Conservation (phyloP, 2,888 invertebrate genomes). For the Plutella xylostella region DNA sequence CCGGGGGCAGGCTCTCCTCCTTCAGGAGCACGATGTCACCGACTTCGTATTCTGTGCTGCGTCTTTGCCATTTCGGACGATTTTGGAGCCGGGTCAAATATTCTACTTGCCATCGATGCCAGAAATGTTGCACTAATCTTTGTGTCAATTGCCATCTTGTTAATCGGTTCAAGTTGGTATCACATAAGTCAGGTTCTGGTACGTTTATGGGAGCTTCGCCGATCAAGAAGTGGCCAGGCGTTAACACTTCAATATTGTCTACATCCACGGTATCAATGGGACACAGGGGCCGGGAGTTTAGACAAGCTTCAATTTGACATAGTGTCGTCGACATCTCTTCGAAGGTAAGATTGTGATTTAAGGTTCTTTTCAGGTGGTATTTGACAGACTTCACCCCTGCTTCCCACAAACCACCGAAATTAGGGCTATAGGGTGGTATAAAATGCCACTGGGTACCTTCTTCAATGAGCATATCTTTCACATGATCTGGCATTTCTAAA, state of each 20-base stretch:
- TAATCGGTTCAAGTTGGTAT: conserved; percentile 6
- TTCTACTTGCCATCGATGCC: conserved; percentile 19
- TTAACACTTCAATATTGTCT: too few species aligned
- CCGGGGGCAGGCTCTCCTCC: conserved; percentile 13
- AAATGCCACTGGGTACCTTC: conserved; percentile 12
- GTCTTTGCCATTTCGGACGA: conserved; percentile 20
- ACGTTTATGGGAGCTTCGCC: conserved; percentile 15
- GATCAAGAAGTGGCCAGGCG: conserved; percentile 18
- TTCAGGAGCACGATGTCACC: conserved; percentile 16
- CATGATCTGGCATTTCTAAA: conserved; percentile 12
- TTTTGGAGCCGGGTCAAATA: conserved; percentile 19
- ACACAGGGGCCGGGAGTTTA: conserved; percentile 12
- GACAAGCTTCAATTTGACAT: too few species aligned
- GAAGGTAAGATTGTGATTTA: conserved; percentile 7
- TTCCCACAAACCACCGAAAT: conserved; percentile 19
- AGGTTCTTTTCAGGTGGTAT: conserved; percentile 7
- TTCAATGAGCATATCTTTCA: conserved; percentile 11
- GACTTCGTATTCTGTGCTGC: conserved; percentile 10
- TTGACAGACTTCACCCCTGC: conserved; percentile 19
- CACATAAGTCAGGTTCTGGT: conserved; percentile 11
- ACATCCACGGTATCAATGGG: conserved; percentile 8
- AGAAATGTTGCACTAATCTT: conserved; percentile 21
- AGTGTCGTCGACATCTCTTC: too few species aligned
- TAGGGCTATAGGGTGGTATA: conserved; percentile 8
- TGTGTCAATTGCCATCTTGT: conserved; percentile 22